Conservation (phyloP, 1,140 invertebrate genomes). For the Oncopeltus fasciatus region DNA sequence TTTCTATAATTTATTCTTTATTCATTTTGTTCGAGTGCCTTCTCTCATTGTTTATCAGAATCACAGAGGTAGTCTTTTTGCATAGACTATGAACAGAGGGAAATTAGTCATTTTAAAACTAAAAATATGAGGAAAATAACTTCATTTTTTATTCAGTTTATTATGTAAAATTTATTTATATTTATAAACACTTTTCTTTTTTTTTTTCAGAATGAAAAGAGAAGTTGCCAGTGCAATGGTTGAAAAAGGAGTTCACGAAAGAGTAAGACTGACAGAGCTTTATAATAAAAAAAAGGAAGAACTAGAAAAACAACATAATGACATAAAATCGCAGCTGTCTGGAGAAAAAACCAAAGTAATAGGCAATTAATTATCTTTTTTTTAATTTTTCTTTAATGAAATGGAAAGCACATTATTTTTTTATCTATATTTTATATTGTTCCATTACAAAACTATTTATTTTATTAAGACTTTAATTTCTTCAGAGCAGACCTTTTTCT, state of each 20-base stretch:
- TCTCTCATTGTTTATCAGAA: no score
- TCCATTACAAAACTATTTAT: no score
- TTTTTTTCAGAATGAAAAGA: conserved; percentile 44
- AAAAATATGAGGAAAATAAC: no score
- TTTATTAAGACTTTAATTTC: no score
- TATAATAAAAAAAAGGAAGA: conserved; percentile 61
- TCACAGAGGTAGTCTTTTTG: no score
- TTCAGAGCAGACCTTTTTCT: no score
- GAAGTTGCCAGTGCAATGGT: conserved; percentile 61
- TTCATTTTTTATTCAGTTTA: neutral
- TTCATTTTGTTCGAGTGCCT: no score
- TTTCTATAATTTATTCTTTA: no score
- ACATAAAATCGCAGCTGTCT: conserved; percentile 48
- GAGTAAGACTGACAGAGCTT: conserved; percentile 53
- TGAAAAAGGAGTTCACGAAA: conserved; percentile 66
- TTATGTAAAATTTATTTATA: neutral
- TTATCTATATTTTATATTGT: no score
- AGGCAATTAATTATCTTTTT: neutral
- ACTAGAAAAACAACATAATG: conserved; percentile 59
- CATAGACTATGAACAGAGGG: no score
- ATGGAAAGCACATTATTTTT: no score
- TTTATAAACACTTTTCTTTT: neutral
- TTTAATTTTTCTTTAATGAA: neutral
- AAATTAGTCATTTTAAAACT: no score
- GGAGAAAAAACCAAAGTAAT: conserved; percentile 55